phyloP scores from a whole-genome alignment of 2,797 vertebrate species.

The Liparis tanakae region DNA sequence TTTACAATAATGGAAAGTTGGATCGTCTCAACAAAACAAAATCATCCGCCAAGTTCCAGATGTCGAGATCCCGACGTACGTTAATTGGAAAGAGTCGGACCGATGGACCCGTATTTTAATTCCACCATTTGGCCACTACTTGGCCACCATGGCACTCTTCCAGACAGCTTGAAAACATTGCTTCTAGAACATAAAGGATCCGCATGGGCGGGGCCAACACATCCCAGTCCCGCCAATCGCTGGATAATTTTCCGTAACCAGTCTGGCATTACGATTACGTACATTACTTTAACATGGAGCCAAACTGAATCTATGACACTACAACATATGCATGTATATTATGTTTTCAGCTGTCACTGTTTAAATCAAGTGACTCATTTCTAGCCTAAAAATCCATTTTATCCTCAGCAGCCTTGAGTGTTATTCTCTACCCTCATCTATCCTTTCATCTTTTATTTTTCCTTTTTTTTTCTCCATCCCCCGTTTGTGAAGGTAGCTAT shows the following conservation, averaged over 20 bases:
- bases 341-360: background rate
- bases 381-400: slow-evolving; percentile 43
- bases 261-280: too few species aligned
- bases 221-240: too few species aligned
- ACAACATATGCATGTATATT: background rate
- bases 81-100: too few species aligned
- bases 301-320: background rate
- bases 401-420: slow-evolving; percentile 48
- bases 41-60: too few species aligned
- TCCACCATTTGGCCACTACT: background rate
- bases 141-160: background rate
- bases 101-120: too few species aligned
- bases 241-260: too few species aligned
- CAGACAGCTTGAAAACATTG: background rate
- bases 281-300: background rate
- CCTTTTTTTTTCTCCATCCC: slow-evolving; percentile 29
- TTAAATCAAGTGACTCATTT: slow-evolving; percentile 37
- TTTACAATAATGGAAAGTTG: background rate
- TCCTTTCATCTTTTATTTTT: slow-evolving; percentile 70
- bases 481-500: slow-evolving; percentile 39
- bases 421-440: slow-evolving; percentile 51
- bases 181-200: background rate
- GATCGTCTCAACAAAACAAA: background rate
- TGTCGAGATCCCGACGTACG: too few species aligned
- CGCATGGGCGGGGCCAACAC: too few species aligned